Evolutionary conservation across 1,140 invertebrate genomes (phyloP), one percentile per base, ranked within the genome.

Genomic region (Mya arenaria): DNA sequence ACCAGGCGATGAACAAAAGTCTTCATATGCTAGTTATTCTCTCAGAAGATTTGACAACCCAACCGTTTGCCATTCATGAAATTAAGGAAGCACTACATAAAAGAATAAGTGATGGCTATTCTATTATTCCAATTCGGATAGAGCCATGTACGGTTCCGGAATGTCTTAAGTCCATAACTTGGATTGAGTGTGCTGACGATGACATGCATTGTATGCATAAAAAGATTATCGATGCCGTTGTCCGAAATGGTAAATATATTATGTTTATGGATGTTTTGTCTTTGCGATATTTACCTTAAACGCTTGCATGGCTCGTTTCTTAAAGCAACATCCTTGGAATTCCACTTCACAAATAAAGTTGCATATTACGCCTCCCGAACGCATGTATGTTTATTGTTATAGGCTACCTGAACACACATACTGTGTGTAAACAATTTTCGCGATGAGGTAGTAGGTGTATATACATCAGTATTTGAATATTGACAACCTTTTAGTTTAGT

Each of bases 151-250:
- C 71, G 23, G 55, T 74, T 23, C 71, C 71, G 13, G n/a, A 6
- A 19, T 4, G 8, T 23, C 10, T 74, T 1, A 23, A 34, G 25
- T 36, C 56, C 34, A 30, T 74, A 8, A 23, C n/a, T 3, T 74
- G 60, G 8, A 74, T 74, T 15, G 71, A 74, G 19, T 17, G 17
- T 23, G 55, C 25, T 13, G 71, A 74, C n/a, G 36, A 58, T 41
- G 52, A 36, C 36, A 28, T 60, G 32, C 25, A 34, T 36, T 19
- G 13, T 28, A 52, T 52, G n/a, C 52, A 32, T 62, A 10, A 3
- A 6, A 58, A 39, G 52, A 74, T 74, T n/a, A 60, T 60, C n/a
- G 32, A 74, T 74, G 71, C 71, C 30, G 60, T 74, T 8, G n/a
- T 23, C 0, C 56, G 37, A 25, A 58, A 74, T 23, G 55, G 71